Percentiles rank a stretch among this genome's conserved stretches.
phyloP scores from a whole-genome alignment of 2,113 vertebrate species.

The Galbula dea region DNA sequence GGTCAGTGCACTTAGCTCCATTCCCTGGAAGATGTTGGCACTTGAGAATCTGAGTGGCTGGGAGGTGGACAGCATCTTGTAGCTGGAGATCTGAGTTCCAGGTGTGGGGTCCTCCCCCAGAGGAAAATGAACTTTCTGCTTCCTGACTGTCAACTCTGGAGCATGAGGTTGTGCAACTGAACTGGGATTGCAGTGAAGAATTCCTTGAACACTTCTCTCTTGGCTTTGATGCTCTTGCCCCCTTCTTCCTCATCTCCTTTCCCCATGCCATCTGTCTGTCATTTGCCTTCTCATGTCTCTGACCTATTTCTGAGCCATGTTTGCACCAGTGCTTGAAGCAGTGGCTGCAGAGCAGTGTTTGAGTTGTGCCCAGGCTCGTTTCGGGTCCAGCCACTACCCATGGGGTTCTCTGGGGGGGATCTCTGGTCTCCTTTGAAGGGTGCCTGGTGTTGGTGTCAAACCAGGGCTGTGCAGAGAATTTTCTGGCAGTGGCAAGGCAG shows the following conservation, averaged over 20 bases:
- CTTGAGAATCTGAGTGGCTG: background rate
- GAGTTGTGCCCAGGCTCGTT: background rate
- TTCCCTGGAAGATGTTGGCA: background rate
- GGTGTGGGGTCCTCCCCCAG: fast-evolving
- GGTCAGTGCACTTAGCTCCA: background rate
- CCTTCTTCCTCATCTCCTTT: background rate
- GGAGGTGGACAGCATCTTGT: background rate
- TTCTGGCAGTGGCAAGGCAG: background rate
- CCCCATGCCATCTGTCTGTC: background rate
- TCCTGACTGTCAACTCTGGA: background rate
- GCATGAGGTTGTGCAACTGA: background rate
- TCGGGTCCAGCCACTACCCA: fast-evolving
- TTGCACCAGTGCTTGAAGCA: background rate
- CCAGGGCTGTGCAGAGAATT: background rate
- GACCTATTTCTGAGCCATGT: constrained; percentile 13
- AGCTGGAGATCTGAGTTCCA: background rate
- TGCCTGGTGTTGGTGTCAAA: background rate
- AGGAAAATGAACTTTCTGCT: background rate
- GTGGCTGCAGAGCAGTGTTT: background rate
- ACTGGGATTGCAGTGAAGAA: background rate
- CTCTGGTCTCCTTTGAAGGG: background rate
- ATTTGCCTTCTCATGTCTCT: background rate
- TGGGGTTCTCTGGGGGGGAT: fast-evolving
- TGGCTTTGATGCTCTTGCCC: background rate
- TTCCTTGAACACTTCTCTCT: background rate